These are phyloP conservation scores for Sibirionetta formosa DNA, from an alignment of 2,797 vertebrate genomes.

Conservation along the genomic window DNA sequence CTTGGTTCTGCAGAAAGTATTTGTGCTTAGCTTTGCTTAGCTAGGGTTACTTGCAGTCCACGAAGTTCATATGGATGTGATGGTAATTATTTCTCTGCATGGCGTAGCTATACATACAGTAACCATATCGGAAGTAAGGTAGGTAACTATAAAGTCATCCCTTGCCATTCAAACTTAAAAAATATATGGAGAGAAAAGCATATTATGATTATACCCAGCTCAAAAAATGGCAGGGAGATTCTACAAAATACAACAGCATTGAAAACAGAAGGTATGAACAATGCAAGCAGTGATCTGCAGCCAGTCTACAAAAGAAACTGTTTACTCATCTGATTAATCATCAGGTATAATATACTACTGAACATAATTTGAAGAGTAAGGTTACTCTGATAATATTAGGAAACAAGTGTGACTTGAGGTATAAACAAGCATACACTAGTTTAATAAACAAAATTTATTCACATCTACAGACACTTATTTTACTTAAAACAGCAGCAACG, in stretches of 20 bases:
- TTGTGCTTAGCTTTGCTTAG: not conserved
- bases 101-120: not conserved
- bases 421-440: not conserved
- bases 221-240: not conserved
- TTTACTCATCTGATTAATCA: not conserved
- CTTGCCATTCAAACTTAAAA: not conserved
- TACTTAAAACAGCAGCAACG: not conserved
- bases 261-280: not conserved
- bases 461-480: not conserved
- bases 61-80: not conserved
- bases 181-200: not conserved
- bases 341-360: not conserved
- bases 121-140: not conserved
- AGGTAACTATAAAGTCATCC: not conserved
- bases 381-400: not conserved
- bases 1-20: not conserved
- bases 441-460: constrained; percentile 7
- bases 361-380: not conserved
- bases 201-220: not conserved
- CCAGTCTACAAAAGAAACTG: not conserved
- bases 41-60: not conserved
- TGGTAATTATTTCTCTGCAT: not conserved
- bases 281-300: not conserved
- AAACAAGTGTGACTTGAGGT: not conserved
- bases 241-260: not conserved